Conservation (phyloP, 2,888 invertebrate species). For the Pterostichus niger region DNA sequence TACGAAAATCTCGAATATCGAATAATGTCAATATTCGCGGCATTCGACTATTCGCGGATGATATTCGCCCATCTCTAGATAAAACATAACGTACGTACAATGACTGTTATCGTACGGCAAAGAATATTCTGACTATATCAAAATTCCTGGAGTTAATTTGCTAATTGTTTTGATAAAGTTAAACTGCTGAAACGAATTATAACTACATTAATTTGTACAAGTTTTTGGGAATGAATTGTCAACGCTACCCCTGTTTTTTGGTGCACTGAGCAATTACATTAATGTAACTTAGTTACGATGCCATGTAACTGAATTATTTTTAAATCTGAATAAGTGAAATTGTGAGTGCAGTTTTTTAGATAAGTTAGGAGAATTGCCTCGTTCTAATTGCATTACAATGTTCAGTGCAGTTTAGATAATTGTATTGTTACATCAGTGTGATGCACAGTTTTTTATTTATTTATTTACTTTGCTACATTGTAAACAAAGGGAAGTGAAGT, state of each 20-base stretch:
- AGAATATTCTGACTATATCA: background rate
- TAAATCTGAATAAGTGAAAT: slow-evolving; percentile 28
- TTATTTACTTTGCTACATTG: too few relatives aligned
- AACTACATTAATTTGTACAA: slow-evolving; percentile 18
- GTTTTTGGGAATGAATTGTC: slow-evolving; percentile 5
- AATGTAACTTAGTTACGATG: slow-evolving; percentile 1
- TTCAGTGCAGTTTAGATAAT: background rate
- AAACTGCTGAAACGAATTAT: slow-evolving; percentile 42
- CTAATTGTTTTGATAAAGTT: slow-evolving; percentile 45
- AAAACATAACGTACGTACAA: too few relatives aligned
- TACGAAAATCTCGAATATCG: too few relatives aligned
- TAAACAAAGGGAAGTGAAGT: too few relatives aligned
- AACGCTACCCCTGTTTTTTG: slow-evolving; percentile 33
- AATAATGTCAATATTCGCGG: too few relatives aligned
- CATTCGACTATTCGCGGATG: too few relatives aligned
- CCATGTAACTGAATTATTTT: slow-evolving; percentile 27
- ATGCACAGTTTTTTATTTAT: too few relatives aligned
- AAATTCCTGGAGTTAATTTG: slow-evolving; percentile 33
- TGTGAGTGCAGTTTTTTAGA: slow-evolving; percentile 39
- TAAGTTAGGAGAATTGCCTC: slow-evolving; percentile 36
- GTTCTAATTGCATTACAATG: background rate
- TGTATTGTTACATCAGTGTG: background rate
- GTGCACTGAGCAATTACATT: slow-evolving; percentile 27
- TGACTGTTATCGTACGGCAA: background rate
- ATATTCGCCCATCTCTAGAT: too few relatives aligned